Evolutionary conservation across 1,140 invertebrate genomes (phyloP).

Genomic region (Paraescarpia echinospica): DNA sequence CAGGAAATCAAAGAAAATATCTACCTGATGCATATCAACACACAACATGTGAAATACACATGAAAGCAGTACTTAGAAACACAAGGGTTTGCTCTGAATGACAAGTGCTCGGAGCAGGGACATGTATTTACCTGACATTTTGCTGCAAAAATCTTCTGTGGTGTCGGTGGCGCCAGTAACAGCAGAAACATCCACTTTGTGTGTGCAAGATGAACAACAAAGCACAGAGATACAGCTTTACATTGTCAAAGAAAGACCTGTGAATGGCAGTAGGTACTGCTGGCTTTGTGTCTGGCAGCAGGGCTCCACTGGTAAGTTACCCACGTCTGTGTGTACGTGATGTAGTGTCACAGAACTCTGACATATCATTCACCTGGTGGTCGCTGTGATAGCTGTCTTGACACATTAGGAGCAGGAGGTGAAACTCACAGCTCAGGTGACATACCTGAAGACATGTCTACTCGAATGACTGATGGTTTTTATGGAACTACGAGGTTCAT

Average conservation of each 20-base stretch:
- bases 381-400: neutral
- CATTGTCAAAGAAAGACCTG: neutral
- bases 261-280: neutral
- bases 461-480: neutral
- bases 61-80: neutral
- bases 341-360: neutral
- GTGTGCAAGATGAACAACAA: neutral
- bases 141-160: neutral
- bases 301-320: neutral
- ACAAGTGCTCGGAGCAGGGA: neutral
- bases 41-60: neutral
- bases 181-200: neutral
- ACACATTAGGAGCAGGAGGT: neutral
- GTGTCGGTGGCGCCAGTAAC: neutral
- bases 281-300: neutral
- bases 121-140: neutral
- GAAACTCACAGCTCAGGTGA: neutral
- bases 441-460: neutral
- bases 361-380: neutral
- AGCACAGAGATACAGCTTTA: neutral
- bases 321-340: neutral
- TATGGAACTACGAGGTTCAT: neutral
- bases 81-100: neutral
- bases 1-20: neutral
- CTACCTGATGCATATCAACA: neutral